phyloP scores from a whole-genome alignment of 2,888 invertebrate genomes.

The Dinocampus coccinellae region DNA sequence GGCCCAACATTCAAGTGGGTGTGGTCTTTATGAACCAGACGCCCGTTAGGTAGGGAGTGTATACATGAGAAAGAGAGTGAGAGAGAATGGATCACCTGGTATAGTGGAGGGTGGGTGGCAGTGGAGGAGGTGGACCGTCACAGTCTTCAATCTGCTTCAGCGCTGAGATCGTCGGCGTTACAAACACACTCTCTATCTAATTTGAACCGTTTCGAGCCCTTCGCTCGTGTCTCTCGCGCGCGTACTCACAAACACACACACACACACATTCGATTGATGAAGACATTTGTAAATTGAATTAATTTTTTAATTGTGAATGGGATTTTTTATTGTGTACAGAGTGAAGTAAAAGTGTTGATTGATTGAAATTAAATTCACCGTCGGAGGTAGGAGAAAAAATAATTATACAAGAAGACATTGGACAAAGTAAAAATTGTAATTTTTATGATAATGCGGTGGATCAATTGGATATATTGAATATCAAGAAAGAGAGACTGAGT shows the following conservation, averaged over 20 bases:
- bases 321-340: no score
- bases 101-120: conserved; percentile 44
- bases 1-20: conserved; percentile 13
- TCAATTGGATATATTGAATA: background rate
- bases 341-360: no score
- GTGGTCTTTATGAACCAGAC: conserved; percentile 8
- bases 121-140: conserved; percentile 57
- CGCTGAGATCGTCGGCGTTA: conserved; percentile 54
- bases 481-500: background rate
- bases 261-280: background rate
- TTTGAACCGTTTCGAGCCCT: conserved; percentile 27
- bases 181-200: conserved; percentile 40
- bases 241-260: conserved; percentile 5
- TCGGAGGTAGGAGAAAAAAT: no score
- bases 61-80: background rate
- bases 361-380: no score
- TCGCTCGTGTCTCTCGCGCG: conserved; percentile 50
- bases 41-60: conserved; percentile 12
- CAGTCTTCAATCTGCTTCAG: conserved; percentile 63
- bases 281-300: conserved; percentile 11
- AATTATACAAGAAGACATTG: no score
- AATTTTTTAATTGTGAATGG: no score
- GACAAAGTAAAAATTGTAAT: background rate
- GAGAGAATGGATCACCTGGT: conserved; percentile 28
- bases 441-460: conserved; percentile 43